A percentile compares a stretch with the other conserved stretches of the same genome.
phyloP scores from a whole-genome alignment of 1,140 invertebrate genomes.

The Drosophila leontia region DNA sequence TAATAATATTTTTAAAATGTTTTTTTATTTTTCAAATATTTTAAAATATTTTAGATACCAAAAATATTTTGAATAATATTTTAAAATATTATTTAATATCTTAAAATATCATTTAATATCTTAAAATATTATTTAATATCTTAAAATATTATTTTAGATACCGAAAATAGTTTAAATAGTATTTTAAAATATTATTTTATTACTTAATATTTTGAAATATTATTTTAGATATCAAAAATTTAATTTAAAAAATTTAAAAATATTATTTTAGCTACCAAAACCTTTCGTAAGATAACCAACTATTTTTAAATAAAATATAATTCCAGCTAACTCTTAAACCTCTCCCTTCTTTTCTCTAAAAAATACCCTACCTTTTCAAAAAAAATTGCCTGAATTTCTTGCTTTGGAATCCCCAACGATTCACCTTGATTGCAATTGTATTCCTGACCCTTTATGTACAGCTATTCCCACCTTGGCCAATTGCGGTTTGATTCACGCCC shows the following conservation, averaged over 20 bases:
- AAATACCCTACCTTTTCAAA: neutral
- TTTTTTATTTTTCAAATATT: too few species aligned
- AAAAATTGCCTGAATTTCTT: neutral
- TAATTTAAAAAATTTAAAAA: neutral
- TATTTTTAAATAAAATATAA: neutral
- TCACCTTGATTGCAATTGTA: conserved; percentile 24
- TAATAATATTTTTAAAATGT: too few species aligned
- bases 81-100: too few species aligned
- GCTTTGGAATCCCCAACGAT: neutral
- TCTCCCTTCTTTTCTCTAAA: neutral
- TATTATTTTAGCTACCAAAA: neutral
- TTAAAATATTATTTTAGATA: too few species aligned
- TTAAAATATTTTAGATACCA: too few species aligned
- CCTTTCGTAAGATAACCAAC: neutral
- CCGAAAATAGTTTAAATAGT: too few species aligned
- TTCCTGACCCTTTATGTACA: neutral
- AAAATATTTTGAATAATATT: too few species aligned
- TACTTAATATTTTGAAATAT: neutral
- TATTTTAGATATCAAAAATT: neutral
- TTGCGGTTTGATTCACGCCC: conserved; percentile 32
- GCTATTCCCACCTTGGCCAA: conserved; percentile 29
- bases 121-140: too few species aligned
- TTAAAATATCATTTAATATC: too few species aligned
- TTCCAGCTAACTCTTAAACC: neutral
- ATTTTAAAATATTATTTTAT: too few species aligned